Percentiles rank a stretch among this genome's conserved stretches.
Evolutionary conservation across 2,797 vertebrate species (phyloP).

Genomic region (Mallotus villosus): DNA sequence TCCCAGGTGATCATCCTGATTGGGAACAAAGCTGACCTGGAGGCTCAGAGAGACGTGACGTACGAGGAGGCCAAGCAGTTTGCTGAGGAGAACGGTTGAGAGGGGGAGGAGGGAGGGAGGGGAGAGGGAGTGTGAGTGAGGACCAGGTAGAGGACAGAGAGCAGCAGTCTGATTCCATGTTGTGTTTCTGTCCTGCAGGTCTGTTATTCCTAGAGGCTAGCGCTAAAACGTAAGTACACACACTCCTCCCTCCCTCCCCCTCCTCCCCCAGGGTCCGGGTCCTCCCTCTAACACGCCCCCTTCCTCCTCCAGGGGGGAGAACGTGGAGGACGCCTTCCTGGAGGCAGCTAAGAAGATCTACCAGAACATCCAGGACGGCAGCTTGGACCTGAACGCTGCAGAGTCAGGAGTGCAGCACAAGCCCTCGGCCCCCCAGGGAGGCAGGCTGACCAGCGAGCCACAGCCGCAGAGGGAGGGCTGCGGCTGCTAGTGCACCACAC

Average conservation of each 20-base stretch:
- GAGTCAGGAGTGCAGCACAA: constrained; percentile 99
- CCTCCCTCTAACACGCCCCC: not conserved
- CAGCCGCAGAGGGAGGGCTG: constrained; percentile 99
- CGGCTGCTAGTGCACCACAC: constrained; percentile 92
- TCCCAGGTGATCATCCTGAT: constrained; percentile 91
- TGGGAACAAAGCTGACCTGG: constrained; percentile 92
- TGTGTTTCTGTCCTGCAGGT: constrained; percentile 60
- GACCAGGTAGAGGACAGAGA: not conserved
- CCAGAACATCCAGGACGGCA: constrained; percentile 92
- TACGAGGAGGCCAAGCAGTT: constrained; percentile 94
- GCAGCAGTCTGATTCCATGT: constrained; percentile 13
- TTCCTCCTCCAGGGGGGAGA: constrained; percentile 78
- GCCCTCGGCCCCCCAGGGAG: constrained; percentile 95
- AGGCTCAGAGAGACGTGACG: constrained; percentile 90
- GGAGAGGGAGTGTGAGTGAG: not conserved
- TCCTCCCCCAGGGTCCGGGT: not conserved
- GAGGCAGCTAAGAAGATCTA: constrained; percentile 93
- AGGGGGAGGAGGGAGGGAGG: not conserved
- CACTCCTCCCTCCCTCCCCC: not conserved
- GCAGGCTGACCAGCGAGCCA: constrained; percentile 96
- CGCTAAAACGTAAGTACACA: constrained; percentile 87
- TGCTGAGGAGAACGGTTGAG: constrained; percentile 83
- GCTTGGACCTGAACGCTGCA: constrained; percentile 88
- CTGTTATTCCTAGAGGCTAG: constrained; percentile 90
- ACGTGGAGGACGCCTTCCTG: constrained; percentile 89